Base-by-base conservation (phyloP, 2,797 vertebrate species). In the Gambusia yucatana region DNA sequence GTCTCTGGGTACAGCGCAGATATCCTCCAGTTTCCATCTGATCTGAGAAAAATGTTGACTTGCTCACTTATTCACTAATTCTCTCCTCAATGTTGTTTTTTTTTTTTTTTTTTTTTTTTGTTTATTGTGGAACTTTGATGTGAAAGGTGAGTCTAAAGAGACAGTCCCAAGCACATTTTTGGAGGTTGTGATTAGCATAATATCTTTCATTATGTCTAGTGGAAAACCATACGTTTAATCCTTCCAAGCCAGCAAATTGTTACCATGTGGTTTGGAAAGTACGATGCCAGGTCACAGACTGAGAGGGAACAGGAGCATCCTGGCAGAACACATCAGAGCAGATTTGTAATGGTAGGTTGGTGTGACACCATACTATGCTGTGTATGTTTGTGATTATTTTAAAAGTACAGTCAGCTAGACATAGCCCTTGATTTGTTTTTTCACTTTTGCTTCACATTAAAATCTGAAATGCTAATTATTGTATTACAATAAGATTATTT, bases 261-360 rank as follows among this genome's bases (percentile, higher is more conserved):
- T 1, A 83, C 88, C 91, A 93, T 87, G 90, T 93, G 92, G 74
- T 87, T 86, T 90, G 28, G 41, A 61, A 79, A 57, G 70, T 75
- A 30, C 75, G 77, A 89, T 48, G 28, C 69, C 71, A 10, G 33
- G 72, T 89, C 39, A 78, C 69, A 81, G 52, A 85, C 87, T 87
- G 91, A 90, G 82, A 88, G 65, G 73, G 48, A 61, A 80, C 41
- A 83, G 41, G 11, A 46, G 36, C 43, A 61, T 72, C 83, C 90
- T 91, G 85, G 82, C 85, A 87, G 84, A 90, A 47, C 72, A 76
- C 33, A 73, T 61, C 28, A 28, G 2, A 44, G 59, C 36, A 55
- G 47, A 57, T 70, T 72, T 59, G 20, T 20, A 30, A 41, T 17
- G 10, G 43, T 39, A 46, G 10, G 41, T 28, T 61, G n/a, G 25